Base-by-base conservation (phyloP, 2,888 invertebrate genomes). In the Caenorhabditis sinica region DNA sequence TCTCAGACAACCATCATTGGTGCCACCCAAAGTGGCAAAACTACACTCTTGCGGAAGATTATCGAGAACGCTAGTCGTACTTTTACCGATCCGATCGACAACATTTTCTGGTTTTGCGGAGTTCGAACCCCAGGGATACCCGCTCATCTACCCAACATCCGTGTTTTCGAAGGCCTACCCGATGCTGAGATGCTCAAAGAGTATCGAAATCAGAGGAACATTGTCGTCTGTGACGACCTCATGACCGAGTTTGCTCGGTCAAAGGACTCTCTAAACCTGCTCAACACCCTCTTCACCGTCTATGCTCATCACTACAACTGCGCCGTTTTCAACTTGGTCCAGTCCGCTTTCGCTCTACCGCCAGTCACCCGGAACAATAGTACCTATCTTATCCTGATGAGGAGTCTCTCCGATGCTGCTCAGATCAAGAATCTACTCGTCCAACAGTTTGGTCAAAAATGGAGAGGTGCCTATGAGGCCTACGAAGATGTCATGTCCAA, bases 61-160 rank as follows among this genome's bases (percentile, higher is more conserved):
- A 63, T 74, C n/a, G 74, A 63, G 20, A 74, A 74, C 30, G 15
- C 11, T 9, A 6, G 45, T 9, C 9, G 28, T 1, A 40, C 23
- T 9, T 73, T 73, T 28, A n/a, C 25, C 2, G 43, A 13, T n/a
- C 73, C 73, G 6, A 73, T 73, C 28, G 28, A 40, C 6, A 73
- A 61, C 28, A 58, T 73, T 15, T 73, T 73, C 43, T 73, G 73
- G 73, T 73, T 73, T 73, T 73, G 60, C 30, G 73, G 73, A 13
- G 30, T 60, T 1, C 25, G 61, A 28, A 73, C 33, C 6, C n/a
- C 25, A 17, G 45, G 74, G 9, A 74, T 74, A 30, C 74, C 74
- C 0, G 8, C 30, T 28, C 72, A 71, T 28, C 23, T 58, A 17
- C 43, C 36, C 8, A 58, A 60, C 11, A 15, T 74, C 6, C 20